Percentiles rank a stretch among this genome's conserved stretches.
phyloP scores from a whole-genome alignment of 2,113 vertebrate species.

The Lamprologus speciosus region DNA sequence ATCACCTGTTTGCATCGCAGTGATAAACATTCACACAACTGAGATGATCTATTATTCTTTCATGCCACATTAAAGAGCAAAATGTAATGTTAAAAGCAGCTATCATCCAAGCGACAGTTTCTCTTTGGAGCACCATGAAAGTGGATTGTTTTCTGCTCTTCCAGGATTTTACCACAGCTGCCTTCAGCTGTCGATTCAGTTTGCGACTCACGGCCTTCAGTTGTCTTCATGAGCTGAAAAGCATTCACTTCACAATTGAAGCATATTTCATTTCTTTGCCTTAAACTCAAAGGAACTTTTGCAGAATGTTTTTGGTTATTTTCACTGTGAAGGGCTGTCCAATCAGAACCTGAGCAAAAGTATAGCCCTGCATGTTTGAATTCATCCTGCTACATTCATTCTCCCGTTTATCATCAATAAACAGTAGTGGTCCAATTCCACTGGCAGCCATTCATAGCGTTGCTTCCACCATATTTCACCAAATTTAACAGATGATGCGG shows the following conservation, averaged over 20 bases:
- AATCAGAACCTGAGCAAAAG: neutral
- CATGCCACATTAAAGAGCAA: neutral
- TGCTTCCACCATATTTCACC: neutral
- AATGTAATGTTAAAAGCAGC: neutral
- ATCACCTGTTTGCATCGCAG: slow-evolving; percentile 8
- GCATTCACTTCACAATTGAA: neutral
- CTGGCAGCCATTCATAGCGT: neutral
- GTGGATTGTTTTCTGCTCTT: neutral
- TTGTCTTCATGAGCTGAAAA: neutral
- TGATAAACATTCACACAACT: neutral
- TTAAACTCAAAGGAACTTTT: neutral
- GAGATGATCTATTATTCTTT: neutral
- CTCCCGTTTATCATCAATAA: neutral
- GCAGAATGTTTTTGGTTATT: neutral
- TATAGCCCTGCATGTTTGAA: neutral
- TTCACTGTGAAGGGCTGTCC: neutral
- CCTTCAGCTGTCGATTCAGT: neutral
- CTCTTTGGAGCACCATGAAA: neutral
- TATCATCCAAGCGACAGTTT: neutral
- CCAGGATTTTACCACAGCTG: neutral
- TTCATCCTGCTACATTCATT: neutral
- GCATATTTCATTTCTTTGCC: neutral
- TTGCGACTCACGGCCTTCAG: neutral
- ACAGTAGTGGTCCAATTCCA: neutral
- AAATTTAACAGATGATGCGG: neutral